A percentile compares a stretch with the other conserved stretches of the same genome.
phyloP scores from a whole-genome alignment of 1,140 invertebrate species.

The Drosophila ambigua region DNA sequence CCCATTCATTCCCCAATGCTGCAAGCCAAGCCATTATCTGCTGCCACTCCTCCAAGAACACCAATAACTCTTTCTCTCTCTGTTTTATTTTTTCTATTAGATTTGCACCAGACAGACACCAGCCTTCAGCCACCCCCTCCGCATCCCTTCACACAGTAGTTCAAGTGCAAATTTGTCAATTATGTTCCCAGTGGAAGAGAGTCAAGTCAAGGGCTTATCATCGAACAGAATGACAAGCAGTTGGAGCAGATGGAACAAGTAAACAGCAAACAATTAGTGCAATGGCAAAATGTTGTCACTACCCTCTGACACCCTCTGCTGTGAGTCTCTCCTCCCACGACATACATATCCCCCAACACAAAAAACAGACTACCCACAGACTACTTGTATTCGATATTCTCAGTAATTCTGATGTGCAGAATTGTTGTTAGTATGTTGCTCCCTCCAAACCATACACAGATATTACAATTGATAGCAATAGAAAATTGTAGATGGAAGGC shows the following conservation, averaged over 20 bases:
- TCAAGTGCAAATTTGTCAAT: constrained; percentile 81
- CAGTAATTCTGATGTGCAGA: constrained; percentile 11
- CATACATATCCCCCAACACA: not conserved
- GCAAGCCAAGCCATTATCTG: constrained; percentile 11
- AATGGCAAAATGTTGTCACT: constrained; percentile 66
- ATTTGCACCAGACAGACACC: not conserved
- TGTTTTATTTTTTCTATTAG: constrained; percentile 11
- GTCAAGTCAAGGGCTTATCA: constrained; percentile 43
- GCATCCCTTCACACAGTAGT: constrained; percentile 58
- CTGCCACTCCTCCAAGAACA: constrained; percentile 5
- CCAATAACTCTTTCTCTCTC: constrained; percentile 3
- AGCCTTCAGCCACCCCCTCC: constrained; percentile 11
- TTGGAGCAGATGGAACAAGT: constrained; percentile 35
- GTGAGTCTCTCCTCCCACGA: no score
- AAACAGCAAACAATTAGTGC: constrained; percentile 73
- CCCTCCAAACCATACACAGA: no score
- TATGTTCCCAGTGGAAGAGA: constrained; percentile 52
- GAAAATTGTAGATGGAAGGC: no score
- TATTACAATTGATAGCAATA: no score
- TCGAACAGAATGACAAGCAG: constrained; percentile 11
- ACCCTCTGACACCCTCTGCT: not conserved
- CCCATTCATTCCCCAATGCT: not conserved
- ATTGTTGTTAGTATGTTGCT: not conserved
- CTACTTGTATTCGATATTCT: constrained; percentile 28
- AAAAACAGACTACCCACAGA: constrained; percentile 12